Conservation (phyloP, 2,888 invertebrate genomes). For the Romanomermis culicivorax region DNA sequence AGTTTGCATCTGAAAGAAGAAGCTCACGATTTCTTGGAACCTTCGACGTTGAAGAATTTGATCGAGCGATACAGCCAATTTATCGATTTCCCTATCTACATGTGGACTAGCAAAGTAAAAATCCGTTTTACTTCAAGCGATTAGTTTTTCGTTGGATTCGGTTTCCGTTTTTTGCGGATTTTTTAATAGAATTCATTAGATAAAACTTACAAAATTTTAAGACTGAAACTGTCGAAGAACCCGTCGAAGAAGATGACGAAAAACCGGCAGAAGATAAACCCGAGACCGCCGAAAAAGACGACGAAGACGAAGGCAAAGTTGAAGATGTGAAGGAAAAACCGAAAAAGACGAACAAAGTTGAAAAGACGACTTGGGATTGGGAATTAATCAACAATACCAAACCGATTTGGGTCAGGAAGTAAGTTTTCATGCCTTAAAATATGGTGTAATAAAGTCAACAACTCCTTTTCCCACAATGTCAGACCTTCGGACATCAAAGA, state of each 20-base stretch:
- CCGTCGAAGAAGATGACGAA: conserved; percentile 35
- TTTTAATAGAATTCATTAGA: no score
- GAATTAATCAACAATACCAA: conserved; percentile 82
- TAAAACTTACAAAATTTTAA: no score
- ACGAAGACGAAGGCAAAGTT: conserved; percentile 14
- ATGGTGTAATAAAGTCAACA: not conserved
- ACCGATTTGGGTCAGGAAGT: conserved; percentile 94
- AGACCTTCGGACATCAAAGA: conserved; percentile 55
- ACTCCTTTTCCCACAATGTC: no score
- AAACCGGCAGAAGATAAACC: conserved; percentile 20
- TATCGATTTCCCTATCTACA: conserved; percentile 91
- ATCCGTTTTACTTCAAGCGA: conserved; percentile 3
- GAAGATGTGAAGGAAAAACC: conserved; percentile 38
- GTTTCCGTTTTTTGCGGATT: no score
- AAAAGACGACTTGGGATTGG: conserved; percentile 97
- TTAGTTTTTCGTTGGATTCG: not conserved
- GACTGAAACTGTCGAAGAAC: conserved; percentile 53
- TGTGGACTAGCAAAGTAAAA: conserved; percentile 55
- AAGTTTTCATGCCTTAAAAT: conserved; percentile 19
- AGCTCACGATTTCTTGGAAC: conserved; percentile 80
- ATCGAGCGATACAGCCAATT: conserved; percentile 97
- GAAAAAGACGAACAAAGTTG: conserved; percentile 52
- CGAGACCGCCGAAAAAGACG: conserved; percentile 19
- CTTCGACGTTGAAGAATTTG: conserved; percentile 63
- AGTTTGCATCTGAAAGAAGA: conserved; percentile 84